A percentile compares a stretch with the other conserved stretches of the same genome.
Conservation (phyloP, 2,797 vertebrate species). For the Chromobotia macracanthus region DNA sequence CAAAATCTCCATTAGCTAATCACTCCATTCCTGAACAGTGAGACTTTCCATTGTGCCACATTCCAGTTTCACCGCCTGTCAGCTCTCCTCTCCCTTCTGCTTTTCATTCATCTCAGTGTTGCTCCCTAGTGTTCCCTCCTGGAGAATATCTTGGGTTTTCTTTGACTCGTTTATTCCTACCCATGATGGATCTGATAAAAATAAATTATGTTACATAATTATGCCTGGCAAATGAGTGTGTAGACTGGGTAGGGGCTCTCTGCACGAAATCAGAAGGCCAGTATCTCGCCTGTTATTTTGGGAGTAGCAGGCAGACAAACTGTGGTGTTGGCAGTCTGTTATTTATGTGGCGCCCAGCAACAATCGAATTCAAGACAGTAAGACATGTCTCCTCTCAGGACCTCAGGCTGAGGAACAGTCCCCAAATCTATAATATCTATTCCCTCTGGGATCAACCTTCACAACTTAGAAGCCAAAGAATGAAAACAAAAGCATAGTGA, state of each 20-base stretch:
- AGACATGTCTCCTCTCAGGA: neutral
- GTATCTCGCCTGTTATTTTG: slow-evolving; percentile 19
- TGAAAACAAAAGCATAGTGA: slow-evolving; percentile 2
- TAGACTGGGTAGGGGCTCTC: neutral
- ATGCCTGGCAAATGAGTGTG: neutral
- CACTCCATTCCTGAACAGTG: slow-evolving; percentile 8
- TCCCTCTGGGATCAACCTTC: neutral
- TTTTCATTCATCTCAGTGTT: no score
- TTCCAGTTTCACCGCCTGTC: neutral
- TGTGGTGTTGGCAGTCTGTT: slow-evolving; percentile 5
- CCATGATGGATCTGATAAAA: slow-evolving; percentile 1
- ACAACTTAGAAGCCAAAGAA: neutral
- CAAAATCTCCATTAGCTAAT: slow-evolving; percentile 1
- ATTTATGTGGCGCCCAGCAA: slow-evolving; percentile 12
- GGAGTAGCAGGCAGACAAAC: neutral
- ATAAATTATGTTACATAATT: slow-evolving; percentile 33
- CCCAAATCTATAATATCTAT: slow-evolving; percentile 4
- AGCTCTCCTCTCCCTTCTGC: neutral
- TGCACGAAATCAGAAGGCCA: neutral
- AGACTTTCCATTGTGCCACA: neutral
- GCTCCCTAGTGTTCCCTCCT: neutral
- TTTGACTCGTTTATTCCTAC: neutral
- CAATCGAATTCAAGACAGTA: slow-evolving; percentile 13
- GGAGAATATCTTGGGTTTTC: neutral
- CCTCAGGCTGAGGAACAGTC: slow-evolving; percentile 1